A percentile compares a stretch with the other conserved stretches of the same genome.
Conservation (phyloP, 2,797 vertebrate species). For the Falco columbarius region DNA sequence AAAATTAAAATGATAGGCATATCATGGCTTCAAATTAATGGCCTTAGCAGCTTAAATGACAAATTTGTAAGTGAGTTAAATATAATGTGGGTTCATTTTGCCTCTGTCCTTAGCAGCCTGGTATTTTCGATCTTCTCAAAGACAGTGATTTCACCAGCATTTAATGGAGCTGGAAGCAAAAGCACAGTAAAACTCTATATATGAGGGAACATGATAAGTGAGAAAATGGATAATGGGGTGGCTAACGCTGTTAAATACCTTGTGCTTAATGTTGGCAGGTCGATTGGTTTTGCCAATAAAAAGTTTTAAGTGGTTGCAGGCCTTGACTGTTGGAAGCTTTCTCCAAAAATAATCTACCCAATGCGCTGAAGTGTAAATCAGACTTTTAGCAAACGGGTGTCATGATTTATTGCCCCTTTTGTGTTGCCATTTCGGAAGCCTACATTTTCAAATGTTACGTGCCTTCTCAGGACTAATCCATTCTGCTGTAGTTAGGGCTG, state of each 20-base stretch:
- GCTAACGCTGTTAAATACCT: conserved; percentile 9
- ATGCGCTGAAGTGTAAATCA: neutral
- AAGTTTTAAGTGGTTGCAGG: neutral
- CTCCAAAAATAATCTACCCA: neutral
- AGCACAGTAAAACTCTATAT: neutral
- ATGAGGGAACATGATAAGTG: neutral
- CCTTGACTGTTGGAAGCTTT: neutral
- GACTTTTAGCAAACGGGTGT: neutral
- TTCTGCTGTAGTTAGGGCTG: neutral
- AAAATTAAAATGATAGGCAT: conserved; percentile 9
- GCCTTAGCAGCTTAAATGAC: neutral
- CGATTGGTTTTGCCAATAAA: neutral
- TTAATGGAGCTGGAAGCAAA: conserved; percentile 19
- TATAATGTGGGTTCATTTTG: neutral
- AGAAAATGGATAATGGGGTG: neutral
- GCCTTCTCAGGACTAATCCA: neutral
- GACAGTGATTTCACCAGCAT: neutral
- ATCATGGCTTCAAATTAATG: neutral
- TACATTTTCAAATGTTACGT: fast-evolving
- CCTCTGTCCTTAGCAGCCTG: neutral
- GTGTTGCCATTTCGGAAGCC: neutral
- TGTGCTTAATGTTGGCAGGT: neutral
- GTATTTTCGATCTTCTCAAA: neutral
- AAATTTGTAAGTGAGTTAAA: neutral
- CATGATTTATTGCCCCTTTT: neutral